Evolutionary conservation across 2,113 vertebrate genomes (phyloP).

Genomic region (Seriola quinqueradiata): DNA sequence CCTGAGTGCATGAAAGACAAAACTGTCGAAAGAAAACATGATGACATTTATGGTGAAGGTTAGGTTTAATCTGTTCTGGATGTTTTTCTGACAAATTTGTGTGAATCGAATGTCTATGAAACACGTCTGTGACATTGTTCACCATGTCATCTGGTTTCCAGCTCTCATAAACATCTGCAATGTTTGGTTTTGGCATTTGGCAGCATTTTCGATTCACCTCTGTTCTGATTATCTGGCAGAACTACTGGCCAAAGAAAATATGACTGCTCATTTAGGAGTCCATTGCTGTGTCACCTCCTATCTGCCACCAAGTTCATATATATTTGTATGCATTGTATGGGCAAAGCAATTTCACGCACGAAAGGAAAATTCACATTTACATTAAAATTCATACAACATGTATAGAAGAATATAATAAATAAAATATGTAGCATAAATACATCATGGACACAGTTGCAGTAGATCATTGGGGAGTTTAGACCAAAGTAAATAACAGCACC

Average conservation of each 20-base stretch:
- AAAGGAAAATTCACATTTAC: background rate
- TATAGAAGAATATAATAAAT: background rate
- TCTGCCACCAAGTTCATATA: background rate
- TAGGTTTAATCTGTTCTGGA: conserved; percentile 1
- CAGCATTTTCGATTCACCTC: background rate
- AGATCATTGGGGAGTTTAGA: no score
- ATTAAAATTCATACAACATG: background rate
- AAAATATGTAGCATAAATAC: background rate
- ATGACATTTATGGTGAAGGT: conserved; percentile 3
- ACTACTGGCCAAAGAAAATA: background rate
- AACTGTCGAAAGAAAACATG: background rate
- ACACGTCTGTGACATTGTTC: background rate
- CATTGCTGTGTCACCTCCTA: background rate
- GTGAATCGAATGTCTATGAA: background rate
- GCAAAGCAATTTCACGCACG: background rate
- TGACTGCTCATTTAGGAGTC: background rate
- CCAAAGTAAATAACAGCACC: background rate
- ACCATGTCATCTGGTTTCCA: conserved; percentile 4
- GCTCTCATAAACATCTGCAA: background rate
- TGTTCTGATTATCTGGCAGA: background rate
- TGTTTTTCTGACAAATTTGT: conserved; percentile 10
- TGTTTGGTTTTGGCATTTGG: conserved; percentile 18
- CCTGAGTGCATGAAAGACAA: conserved; percentile 20
- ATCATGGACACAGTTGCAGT: no score
- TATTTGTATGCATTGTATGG: background rate